These are phyloP conservation scores for Enteromius argenteus DNA, from an alignment of 2,797 vertebrate species.

Conservation along the genomic window DNA sequence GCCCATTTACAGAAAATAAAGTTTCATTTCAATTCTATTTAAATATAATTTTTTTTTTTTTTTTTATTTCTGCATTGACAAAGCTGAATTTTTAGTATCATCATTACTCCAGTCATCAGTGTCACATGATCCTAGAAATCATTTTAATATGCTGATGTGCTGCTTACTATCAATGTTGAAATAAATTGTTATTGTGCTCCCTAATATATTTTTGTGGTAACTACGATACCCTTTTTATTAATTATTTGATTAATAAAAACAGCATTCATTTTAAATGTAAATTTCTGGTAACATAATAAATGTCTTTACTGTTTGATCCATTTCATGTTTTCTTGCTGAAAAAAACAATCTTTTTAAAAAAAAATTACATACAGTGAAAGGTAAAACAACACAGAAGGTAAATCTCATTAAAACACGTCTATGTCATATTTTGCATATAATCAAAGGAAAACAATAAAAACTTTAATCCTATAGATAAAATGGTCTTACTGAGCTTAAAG, in stretches of 20 bases:
- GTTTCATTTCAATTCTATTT: not conserved
- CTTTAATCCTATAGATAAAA: not conserved
- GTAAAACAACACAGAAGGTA: not conserved
- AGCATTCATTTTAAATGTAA: not conserved
- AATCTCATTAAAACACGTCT: not conserved
- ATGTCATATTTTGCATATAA: not conserved
- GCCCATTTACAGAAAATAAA: not conserved
- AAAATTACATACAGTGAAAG: not conserved
- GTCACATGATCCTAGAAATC: not conserved
- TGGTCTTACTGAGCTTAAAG: slow-evolving; percentile 82
- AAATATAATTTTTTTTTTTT: not conserved
- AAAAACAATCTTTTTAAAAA: too few species aligned
- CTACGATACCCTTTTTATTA: not conserved
- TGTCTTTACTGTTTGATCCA: not conserved
- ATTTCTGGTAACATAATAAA: not conserved
- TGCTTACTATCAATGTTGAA: not conserved
- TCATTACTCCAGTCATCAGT: not conserved
- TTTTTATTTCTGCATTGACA: not conserved
- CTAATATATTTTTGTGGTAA: not conserved
- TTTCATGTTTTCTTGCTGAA: not conserved
- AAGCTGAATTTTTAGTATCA: not conserved
- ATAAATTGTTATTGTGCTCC: not conserved
- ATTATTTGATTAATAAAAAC: not conserved
- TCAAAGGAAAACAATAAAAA: not conserved
- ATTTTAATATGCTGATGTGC: not conserved